Percentiles rank a stretch among this genome's conserved stretches.
Conservation (phyloP, 2,888 invertebrate genomes). For the Spicauda simplicius region DNA sequence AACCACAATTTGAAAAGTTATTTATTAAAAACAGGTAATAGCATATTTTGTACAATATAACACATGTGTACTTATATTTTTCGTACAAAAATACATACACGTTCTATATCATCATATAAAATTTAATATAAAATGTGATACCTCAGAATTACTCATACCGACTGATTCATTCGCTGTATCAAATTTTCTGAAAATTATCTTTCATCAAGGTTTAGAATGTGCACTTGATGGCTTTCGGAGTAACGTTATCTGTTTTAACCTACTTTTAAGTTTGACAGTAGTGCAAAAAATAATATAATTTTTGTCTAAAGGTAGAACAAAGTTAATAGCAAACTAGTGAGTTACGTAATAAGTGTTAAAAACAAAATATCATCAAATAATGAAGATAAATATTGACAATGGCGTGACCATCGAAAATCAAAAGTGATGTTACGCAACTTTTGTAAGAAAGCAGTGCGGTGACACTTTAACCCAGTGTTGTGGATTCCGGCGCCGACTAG, state of each 20-base stretch:
- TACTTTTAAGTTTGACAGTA: not conserved
- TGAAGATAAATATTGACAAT: constrained; percentile 6
- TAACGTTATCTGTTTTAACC: not conserved
- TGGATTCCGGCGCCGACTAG: constrained; percentile 59
- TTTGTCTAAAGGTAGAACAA: not conserved
- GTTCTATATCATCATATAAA: not conserved
- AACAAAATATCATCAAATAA: constrained; percentile 1
- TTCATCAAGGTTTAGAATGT: not conserved
- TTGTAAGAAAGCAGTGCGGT: constrained; percentile 62
- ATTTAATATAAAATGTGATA: too few relatives aligned
- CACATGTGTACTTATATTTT: too few relatives aligned
- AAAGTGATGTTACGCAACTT: constrained; percentile 66
- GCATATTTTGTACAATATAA: too few relatives aligned
- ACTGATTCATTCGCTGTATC: not conserved
- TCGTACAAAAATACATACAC: not conserved
- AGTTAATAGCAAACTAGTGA: not conserved
- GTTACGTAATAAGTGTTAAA: not conserved
- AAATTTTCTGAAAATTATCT: not conserved
- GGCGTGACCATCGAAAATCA: constrained; percentile 51
- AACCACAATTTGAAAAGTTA: too few relatives aligned
- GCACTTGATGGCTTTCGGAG: not conserved
- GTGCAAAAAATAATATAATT: not conserved
- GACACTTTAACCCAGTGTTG: constrained; percentile 77
- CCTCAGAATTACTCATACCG: not conserved
- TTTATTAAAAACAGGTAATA: too few relatives aligned